Conservation (phyloP, 1,140 invertebrate genomes). For the Augochlora pura region DNA sequence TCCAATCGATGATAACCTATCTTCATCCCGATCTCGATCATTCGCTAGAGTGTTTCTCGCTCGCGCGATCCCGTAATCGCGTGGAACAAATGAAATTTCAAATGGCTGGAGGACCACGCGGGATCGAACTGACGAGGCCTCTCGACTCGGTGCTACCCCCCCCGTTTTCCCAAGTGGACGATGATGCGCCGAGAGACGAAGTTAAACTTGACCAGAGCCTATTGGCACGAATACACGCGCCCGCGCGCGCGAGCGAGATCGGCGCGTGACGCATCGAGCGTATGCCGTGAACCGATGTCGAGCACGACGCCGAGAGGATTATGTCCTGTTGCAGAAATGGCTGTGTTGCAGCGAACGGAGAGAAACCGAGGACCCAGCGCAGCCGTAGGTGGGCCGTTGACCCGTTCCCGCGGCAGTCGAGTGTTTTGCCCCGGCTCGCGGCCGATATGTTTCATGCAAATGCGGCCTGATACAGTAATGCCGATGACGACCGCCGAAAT, state of each 20-base stretch:
- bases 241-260: no score
- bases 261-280: not conserved
- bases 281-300: slow-evolving; percentile 17
- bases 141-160: slow-evolving; percentile 6
- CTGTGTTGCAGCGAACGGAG: no score
- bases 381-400: slow-evolving; percentile 3
- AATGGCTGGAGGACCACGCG: not conserved
- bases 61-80: not conserved
- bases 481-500: slow-evolving; percentile 10
- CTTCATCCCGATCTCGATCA: not conserved
- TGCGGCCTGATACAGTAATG: slow-evolving; percentile 4
- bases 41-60: no score
- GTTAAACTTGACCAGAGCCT: slow-evolving; percentile 13
- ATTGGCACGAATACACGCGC: not conserved
- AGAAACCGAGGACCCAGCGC: not conserved
- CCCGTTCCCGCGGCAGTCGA: not conserved
- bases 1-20: not conserved
- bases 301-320: slow-evolving; percentile 21
- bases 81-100: slow-evolving; percentile 9
- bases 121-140: slow-evolving; percentile 8
- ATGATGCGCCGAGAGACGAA: slow-evolving; percentile 1
- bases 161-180: slow-evolving; percentile 2
- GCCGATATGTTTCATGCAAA: slow-evolving; percentile 35
- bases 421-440: slow-evolving; percentile 5
- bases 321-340: slow-evolving; percentile 24